Conservation (phyloP, 2,797 vertebrate species). For the Sebastes kiyomatsui region DNA sequence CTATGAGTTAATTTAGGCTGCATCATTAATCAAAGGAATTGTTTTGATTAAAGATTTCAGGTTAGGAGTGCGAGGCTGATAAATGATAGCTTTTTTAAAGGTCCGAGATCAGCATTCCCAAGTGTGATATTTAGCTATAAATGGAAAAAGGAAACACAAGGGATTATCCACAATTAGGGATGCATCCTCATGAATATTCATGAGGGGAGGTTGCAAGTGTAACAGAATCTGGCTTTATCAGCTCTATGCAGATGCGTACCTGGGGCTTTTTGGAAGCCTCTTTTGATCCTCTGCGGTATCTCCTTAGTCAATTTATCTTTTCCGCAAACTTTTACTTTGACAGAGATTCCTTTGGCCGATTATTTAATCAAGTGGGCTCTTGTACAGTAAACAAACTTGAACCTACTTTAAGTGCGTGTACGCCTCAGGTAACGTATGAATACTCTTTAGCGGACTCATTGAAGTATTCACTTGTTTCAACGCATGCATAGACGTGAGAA, state of each 20-base stretch:
- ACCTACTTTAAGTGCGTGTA: not conserved
- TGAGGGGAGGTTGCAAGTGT: conserved; percentile 22
- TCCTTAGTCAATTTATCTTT: conserved; percentile 21
- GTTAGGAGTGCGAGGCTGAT: conserved; percentile 38
- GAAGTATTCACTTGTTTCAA: not conserved
- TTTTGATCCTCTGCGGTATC: conserved; percentile 47
- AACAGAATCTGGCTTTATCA: conserved; percentile 54
- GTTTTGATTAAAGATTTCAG: conserved; percentile 55
- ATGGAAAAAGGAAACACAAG: conserved; percentile 54
- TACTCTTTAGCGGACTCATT: not conserved
- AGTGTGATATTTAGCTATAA: conserved; percentile 51
- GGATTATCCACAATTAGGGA: conserved; percentile 70
- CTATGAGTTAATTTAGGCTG: conserved; percentile 27
- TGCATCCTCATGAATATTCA: conserved; percentile 71
- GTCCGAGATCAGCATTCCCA: conserved; percentile 46
- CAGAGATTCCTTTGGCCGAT: conserved; percentile 22
- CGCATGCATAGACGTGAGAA: not conserved
- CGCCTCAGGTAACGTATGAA: not conserved
- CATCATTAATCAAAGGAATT: conserved; percentile 61
- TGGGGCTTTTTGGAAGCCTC: conserved; percentile 31
- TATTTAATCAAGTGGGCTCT: not conserved
- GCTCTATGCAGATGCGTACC: conserved; percentile 44
- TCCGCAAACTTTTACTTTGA: conserved; percentile 17
- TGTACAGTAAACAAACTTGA: conserved; percentile 4
- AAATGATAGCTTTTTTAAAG: conserved; percentile 35